Evolutionary conservation across 2,888 invertebrate genomes (phyloP), one percentile per base, ranked within the genome.

Genomic region (Xanthorhoe spadicearia): DNA sequence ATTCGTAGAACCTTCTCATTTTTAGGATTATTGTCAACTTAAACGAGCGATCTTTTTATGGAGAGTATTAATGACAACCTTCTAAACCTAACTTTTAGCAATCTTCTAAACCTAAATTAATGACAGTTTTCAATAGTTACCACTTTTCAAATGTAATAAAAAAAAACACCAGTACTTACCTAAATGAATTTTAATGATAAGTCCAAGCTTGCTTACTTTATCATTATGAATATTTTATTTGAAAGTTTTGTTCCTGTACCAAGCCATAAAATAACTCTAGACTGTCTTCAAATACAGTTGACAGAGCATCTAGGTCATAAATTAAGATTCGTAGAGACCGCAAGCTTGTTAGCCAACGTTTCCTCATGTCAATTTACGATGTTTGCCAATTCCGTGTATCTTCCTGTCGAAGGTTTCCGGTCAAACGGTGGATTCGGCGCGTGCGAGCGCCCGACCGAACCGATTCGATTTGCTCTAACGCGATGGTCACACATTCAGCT

Each of bases 401-500:
- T 81, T 82, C 78, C 77, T 76, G 76, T 75, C 71, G 72, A 73
- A 80, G 76, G 79, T 84, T 83, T 86, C 82, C 85, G 83, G 85
- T 83, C 81, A 86, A 84, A 84, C 85, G 84, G 80, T 79, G 82
- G 86, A 89, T 87, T 87, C 84, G 84, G 86, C 86, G 84, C 86
- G 83, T 84, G 86, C 84, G 80, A 78, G 80, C 85, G 86, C 74
- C 81, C 82, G 82, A 80, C 85, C 87, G 86, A 83, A 83, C 83
- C 86, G 84, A 92, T 90, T 91, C 90, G 90, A 92, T 92, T 92
- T 91, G 88, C 88, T 86, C 84, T 88, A 87, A 87, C 88, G 85
- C 88, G 88, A 89, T 90, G 87, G 91, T 90, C 90, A 90, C 91
- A 91, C 90, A 90, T 90, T 90, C 86, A 85, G 82, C 83, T 89